These are phyloP conservation scores for Neomorphus geoffroyi DNA, from an alignment of 2,797 vertebrate genomes.

Conservation along the genomic window DNA sequence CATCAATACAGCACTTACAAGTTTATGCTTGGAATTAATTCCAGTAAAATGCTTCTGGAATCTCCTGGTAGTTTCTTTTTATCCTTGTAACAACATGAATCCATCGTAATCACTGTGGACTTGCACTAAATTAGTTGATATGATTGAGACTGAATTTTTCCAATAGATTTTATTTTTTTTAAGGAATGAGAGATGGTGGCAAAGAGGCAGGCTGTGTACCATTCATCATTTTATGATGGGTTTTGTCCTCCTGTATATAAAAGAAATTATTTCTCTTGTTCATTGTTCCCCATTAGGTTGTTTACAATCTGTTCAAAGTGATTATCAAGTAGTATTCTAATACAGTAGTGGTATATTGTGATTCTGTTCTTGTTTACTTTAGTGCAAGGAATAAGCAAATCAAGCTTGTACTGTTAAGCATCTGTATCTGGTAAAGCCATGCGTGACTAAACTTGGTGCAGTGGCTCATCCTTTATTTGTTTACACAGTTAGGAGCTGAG, in stretches of 20 bases:
- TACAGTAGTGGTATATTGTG: not conserved
- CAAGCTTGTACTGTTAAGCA: not conserved
- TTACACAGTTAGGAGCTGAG: not conserved
- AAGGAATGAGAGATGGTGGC: not conserved
- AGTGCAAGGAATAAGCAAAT: not conserved
- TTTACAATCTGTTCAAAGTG: not conserved
- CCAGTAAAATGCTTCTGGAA: slow-evolving; percentile 5
- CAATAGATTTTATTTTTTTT: not conserved
- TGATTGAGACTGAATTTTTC: not conserved
- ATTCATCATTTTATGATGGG: not conserved
- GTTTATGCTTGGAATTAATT: slow-evolving; percentile 23
- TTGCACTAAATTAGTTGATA: not conserved
- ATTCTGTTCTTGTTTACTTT: not conserved
- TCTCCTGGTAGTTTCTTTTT: slow-evolving; percentile 2
- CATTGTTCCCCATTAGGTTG: not conserved
- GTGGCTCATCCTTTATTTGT: not conserved
- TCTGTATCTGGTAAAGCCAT: not conserved
- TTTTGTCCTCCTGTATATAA: not conserved
- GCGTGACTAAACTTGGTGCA: not conserved
- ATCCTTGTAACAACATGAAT: not conserved
- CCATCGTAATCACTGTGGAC: not conserved
- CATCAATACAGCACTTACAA: not conserved
- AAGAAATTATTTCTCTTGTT: not conserved
- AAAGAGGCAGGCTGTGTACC: not conserved
- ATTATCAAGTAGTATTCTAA: not conserved